Evolutionary conservation across 2,888 invertebrate species (phyloP).

Genomic region (Margaritifera margaritifera): DNA sequence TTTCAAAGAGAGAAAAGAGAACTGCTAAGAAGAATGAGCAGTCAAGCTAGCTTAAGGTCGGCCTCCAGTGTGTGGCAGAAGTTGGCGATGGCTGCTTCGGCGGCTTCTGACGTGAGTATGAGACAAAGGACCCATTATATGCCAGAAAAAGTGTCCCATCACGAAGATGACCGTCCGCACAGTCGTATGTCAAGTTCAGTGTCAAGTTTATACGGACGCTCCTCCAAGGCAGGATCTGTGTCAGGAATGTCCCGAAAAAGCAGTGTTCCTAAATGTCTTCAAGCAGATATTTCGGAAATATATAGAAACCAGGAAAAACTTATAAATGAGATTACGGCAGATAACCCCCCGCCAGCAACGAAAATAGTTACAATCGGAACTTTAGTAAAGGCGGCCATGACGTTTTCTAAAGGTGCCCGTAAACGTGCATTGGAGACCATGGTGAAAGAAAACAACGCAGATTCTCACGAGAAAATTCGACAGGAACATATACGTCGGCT

Average conservation of each 20-base stretch:
- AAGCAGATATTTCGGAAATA: constrained; percentile 34
- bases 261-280: background rate
- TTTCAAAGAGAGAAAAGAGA: too few relatives aligned
- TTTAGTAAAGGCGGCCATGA: constrained; percentile 44
- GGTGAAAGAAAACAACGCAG: constrained; percentile 45
- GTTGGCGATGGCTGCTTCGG: too few relatives aligned
- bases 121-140: background rate
- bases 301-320: constrained; percentile 30
- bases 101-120: too few relatives aligned
- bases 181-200: constrained; percentile 3
- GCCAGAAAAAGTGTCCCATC: background rate
- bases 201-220: too few relatives aligned
- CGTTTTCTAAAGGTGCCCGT: constrained; percentile 43
- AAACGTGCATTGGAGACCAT: constrained; percentile 38
- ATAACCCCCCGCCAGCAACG: constrained; percentile 31
- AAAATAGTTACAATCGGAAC: constrained; percentile 38
- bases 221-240: constrained; percentile 25
- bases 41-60: too few relatives aligned
- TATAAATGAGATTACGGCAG: constrained; percentile 28
- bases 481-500: constrained; percentile 40
- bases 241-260: constrained; percentile 25
- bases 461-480: constrained; percentile 39
- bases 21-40: too few relatives aligned
- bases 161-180: background rate
- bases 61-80: too few relatives aligned